Evolutionary conservation across 2,113 vertebrate species (phyloP).

Genomic region (Otis tarda): DNA sequence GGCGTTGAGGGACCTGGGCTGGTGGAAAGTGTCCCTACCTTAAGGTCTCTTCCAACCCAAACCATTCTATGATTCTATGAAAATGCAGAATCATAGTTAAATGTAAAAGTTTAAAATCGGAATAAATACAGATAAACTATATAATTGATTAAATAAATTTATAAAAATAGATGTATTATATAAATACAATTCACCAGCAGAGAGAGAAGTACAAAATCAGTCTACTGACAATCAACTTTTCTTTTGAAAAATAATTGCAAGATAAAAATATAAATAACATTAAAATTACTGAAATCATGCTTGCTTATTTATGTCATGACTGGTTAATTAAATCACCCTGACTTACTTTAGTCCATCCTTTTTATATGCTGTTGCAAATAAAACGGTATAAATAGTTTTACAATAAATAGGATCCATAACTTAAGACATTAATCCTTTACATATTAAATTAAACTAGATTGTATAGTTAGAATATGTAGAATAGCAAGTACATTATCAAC

Average conservation of each 20-base stretch:
- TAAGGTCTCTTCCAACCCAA: too few species aligned
- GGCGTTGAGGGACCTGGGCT: too few species aligned
- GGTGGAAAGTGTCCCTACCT: too few species aligned
- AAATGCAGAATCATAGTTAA: not conserved
- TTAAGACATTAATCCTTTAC: not conserved
- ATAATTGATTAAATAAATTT: conserved; percentile 2
- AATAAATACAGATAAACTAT: conserved; percentile 2
- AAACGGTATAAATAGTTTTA: conserved; percentile 9
- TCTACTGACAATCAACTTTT: not conserved
- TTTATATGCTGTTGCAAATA: not conserved
- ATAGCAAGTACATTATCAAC: not conserved
- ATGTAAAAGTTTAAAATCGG: not conserved
- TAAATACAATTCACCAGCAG: not conserved
- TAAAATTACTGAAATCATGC: not conserved
- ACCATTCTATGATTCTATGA: too few species aligned
- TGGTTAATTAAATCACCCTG: not conserved
- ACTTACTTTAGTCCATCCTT: not conserved
- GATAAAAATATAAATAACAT: not conserved
- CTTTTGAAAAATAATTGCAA: not conserved
- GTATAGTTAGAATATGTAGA: not conserved
- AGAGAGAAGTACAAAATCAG: not conserved
- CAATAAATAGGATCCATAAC: conserved; percentile 30
- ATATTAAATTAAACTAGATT: conserved; percentile 1
- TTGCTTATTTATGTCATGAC: not conserved
- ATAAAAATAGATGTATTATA: not conserved